Evolutionary conservation across 1,140 invertebrate genomes (phyloP).

Genomic region (Goniozus legneri): DNA sequence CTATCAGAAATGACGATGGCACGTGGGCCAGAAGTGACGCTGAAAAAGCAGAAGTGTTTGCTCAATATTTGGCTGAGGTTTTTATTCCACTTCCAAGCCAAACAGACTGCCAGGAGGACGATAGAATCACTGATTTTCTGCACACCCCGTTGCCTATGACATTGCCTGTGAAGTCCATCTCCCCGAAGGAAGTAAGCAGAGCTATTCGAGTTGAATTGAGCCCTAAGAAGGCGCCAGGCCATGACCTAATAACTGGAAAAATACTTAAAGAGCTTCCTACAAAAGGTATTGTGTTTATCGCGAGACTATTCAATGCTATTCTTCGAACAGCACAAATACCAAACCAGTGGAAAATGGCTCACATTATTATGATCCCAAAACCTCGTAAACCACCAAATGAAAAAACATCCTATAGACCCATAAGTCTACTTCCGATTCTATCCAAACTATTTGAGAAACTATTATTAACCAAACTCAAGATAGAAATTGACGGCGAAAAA

Average conservation of each 20-base stretch:
- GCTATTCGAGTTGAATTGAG: neutral
- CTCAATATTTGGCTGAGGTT: slow-evolving; percentile 9
- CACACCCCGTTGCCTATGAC: neutral
- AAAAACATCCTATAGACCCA: slow-evolving; percentile 32
- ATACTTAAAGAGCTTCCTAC: slow-evolving; percentile 24
- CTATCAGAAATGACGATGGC: slow-evolving; percentile 15
- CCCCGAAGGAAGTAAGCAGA: neutral
- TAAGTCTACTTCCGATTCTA: slow-evolving; percentile 31
- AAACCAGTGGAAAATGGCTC: slow-evolving; percentile 35
- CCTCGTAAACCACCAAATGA: slow-evolving; percentile 30
- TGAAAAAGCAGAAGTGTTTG: slow-evolving; percentile 22
- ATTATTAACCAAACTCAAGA: slow-evolving; percentile 25
- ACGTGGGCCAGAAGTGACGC: slow-evolving; percentile 17
- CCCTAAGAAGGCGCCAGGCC: slow-evolving; percentile 26
- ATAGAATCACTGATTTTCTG: neutral
- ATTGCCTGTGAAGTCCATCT: neutral
- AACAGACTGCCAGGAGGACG: neutral
- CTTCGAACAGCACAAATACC: slow-evolving; percentile 20
- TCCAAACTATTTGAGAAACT: slow-evolving; percentile 37
- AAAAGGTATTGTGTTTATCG: slow-evolving; percentile 20
- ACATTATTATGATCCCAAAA: slow-evolving; percentile 37
- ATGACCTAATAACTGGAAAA: slow-evolving; percentile 26
- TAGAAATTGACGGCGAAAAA: slow-evolving; percentile 15
- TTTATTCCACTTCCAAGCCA: slow-evolving; percentile 1
- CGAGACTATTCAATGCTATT: slow-evolving; percentile 14